These are phyloP conservation scores for Monochamus saltuarius DNA, from an alignment of 1,140 invertebrate species.

Conservation along the genomic window DNA sequence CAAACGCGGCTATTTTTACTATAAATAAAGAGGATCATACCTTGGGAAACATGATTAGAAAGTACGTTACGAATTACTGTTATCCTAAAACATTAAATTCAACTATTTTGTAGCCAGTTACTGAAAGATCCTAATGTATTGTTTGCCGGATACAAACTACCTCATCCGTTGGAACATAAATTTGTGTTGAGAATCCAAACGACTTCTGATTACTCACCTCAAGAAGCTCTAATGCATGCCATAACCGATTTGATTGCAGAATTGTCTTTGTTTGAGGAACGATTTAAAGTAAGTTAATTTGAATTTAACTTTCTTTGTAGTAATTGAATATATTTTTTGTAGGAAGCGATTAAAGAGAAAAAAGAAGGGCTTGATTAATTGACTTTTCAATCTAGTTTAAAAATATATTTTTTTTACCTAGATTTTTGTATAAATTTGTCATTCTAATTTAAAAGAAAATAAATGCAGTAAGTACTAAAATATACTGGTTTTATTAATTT, in stretches of 20 bases:
- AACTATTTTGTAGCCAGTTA: constrained; percentile 72
- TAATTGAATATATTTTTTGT: constrained; percentile 48
- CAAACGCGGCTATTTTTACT: constrained; percentile 98
- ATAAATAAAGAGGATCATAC: constrained; percentile 99
- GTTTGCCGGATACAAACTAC: constrained; percentile 98
- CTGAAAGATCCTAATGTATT: constrained; percentile 97
- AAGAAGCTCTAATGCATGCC: constrained; percentile 96
- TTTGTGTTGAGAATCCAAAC: constrained; percentile 97
- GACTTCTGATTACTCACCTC: constrained; percentile 94
- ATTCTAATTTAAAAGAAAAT: background rate
- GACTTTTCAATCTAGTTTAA: background rate
- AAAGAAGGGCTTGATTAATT: constrained; percentile 77
- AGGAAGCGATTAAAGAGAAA: constrained; percentile 85
- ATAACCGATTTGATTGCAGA: constrained; percentile 98
- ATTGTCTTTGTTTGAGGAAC: constrained; percentile 92
- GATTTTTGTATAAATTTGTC: background rate
- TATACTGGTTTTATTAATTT: constrained; percentile 2
- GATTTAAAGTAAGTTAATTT: constrained; percentile 84
- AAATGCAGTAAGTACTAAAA: background rate
- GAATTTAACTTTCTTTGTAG: background rate
- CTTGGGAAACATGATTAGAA: constrained; percentile 97
- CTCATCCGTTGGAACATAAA: constrained; percentile 98
- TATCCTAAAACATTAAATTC: background rate
- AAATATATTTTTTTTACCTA: constrained; percentile 6
- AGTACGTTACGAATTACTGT: constrained; percentile 66